These are phyloP conservation scores for Micoletzkya japonica DNA, from an alignment of 2,888 invertebrate species.

Conservation along the genomic window DNA sequence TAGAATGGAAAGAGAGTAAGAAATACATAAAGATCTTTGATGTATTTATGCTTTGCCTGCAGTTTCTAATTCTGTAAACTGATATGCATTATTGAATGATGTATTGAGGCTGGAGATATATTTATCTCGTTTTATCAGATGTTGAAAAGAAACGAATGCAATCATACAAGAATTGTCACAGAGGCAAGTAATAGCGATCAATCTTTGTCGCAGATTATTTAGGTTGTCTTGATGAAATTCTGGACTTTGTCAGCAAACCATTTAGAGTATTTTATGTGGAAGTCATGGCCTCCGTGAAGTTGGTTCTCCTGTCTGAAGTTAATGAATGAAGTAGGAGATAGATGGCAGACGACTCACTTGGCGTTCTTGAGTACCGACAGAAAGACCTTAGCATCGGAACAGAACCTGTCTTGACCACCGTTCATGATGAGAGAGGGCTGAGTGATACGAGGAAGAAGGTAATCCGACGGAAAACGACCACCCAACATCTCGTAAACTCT, in stretches of 20 bases:
- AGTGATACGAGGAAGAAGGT: constrained; percentile 18
- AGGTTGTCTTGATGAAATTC: constrained; percentile 34
- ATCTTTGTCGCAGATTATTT: too few relatives aligned
- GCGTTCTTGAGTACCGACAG: constrained; percentile 50
- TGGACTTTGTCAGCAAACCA: constrained; percentile 58
- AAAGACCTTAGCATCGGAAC: constrained; percentile 55
- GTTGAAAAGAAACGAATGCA: too few relatives aligned
- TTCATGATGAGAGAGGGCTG: constrained; percentile 17
- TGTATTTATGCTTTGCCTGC: too few relatives aligned
- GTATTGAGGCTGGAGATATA: too few relatives aligned
- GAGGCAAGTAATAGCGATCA: too few relatives aligned
- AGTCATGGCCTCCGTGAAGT: constrained; percentile 61
- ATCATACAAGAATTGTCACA: too few relatives aligned
- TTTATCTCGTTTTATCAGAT: too few relatives aligned
- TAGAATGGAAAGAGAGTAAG: too few relatives aligned
- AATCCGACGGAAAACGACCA: constrained; percentile 25
- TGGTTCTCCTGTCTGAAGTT: constrained; percentile 54
- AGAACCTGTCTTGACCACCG: constrained; percentile 42
- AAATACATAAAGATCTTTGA: too few relatives aligned
- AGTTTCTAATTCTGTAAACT: too few relatives aligned
- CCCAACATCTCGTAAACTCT: constrained; percentile 29
- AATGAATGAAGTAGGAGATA: neutral
- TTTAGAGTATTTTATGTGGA: constrained; percentile 60
- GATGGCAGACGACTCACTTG: constrained; percentile 22
- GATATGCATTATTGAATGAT: too few relatives aligned